Conservation (phyloP, 2,113 vertebrate species). For the Fulica atra region DNA sequence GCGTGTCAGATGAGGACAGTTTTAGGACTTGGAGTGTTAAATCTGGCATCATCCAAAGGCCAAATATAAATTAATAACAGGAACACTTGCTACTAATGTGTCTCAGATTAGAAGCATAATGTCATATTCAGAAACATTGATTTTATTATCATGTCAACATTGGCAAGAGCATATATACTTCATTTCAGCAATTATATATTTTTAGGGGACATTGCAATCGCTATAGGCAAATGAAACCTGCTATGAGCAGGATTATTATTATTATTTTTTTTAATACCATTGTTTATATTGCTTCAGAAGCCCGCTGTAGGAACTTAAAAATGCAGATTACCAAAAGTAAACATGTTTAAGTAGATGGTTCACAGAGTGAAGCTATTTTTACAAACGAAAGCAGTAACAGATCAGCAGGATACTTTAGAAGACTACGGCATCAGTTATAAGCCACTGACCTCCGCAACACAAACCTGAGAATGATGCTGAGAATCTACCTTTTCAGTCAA, state of each 20-base stretch:
- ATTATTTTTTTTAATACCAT: not conserved
- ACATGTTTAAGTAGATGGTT: constrained; percentile 48
- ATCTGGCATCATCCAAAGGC: constrained; percentile 74
- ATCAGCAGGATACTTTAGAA: constrained; percentile 23
- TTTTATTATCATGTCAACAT: constrained; percentile 75
- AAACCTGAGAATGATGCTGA: constrained; percentile 4
- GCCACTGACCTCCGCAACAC: constrained; percentile 14
- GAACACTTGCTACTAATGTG: constrained; percentile 73
- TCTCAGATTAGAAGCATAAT: constrained; percentile 74
- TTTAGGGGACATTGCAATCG: constrained; percentile 28
- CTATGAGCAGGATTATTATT: not conserved
- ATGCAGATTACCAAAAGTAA: constrained; percentile 19
- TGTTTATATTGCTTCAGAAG: constrained; percentile 35
- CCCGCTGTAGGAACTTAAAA: constrained; percentile 1
- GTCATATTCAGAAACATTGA: constrained; percentile 67
- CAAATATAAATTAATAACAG: constrained; percentile 78
- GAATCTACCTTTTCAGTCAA: constrained; percentile 37
- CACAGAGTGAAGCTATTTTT: constrained; percentile 56
- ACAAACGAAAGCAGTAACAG: constrained; percentile 38
- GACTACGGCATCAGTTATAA: not conserved
- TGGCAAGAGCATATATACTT: constrained; percentile 39
- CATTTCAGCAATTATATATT: constrained; percentile 12
- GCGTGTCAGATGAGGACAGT: constrained; percentile 80
- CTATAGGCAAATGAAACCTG: not conserved
- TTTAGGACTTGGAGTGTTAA: constrained; percentile 67